Percentiles rank a stretch among this genome's conserved stretches.
phyloP scores from a whole-genome alignment of 2,797 vertebrate genomes.

The Avahi laniger region DNA sequence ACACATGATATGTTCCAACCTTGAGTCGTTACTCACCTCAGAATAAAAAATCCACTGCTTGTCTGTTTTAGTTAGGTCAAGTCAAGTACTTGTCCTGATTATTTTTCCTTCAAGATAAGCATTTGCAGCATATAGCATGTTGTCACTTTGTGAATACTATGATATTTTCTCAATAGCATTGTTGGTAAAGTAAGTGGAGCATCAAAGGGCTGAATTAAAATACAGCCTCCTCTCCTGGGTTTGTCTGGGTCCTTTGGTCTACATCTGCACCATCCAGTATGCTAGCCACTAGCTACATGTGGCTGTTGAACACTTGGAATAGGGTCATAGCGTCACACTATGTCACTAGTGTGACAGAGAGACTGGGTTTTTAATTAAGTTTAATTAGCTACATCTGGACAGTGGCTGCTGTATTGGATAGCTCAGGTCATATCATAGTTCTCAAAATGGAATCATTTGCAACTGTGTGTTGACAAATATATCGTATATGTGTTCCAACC shows the following conservation, averaged over 20 bases:
- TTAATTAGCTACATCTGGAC: neutral
- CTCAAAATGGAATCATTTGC: neutral
- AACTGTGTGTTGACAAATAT: neutral
- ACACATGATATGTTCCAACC: neutral
- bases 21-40: neutral
- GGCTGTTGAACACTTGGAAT: neutral
- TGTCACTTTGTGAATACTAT: neutral
- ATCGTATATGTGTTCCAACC: neutral
- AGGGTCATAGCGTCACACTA: neutral
- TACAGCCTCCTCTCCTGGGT: neutral
- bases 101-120: neutral
- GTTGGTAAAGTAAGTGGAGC: neutral
- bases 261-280: accelerated
- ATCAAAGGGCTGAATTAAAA: neutral
- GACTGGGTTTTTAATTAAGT: neutral
- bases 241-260: neutral
- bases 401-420: neutral
- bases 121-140: neutral
- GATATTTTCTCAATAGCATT: neutral
- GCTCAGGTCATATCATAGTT: neutral
- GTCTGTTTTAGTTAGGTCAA: neutral
- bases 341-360: neutral
- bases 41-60: neutral
- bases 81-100: neutral
- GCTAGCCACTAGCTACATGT: neutral